These are phyloP conservation scores for Kryptolebias ocellatus DNA, from an alignment of 2,797 vertebrate genomes.

Conservation along the genomic window DNA sequence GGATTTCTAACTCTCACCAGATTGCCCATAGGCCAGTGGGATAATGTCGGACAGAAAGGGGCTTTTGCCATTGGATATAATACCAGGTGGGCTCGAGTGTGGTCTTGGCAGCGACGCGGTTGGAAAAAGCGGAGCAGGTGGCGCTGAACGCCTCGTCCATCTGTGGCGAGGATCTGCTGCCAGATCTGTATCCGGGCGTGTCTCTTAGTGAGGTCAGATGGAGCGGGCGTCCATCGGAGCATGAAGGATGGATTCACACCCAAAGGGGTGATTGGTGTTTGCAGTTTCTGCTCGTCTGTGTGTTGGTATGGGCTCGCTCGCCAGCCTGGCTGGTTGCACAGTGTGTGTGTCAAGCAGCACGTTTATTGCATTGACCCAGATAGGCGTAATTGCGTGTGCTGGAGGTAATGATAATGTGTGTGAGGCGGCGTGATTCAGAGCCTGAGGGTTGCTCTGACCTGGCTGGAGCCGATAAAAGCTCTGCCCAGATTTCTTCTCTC, in stretches of 20 bases:
- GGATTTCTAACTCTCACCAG: constrained; percentile 16
- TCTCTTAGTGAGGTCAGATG: constrained; percentile 57
- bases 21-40: constrained; percentile 34
- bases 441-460: constrained; percentile 30
- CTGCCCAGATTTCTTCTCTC: constrained; percentile 30
- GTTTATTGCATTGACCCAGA: constrained; percentile 64
- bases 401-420: constrained; percentile 17
- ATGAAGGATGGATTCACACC: constrained; percentile 71
- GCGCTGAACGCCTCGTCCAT: constrained; percentile 71
- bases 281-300: neutral
- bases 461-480: constrained; percentile 31
- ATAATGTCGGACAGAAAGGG: constrained; percentile 5
- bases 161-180: constrained; percentile 64
- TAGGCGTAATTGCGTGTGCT: constrained; percentile 32
- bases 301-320: constrained; percentile 20
- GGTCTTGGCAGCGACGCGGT: constrained; percentile 54
- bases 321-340: constrained; percentile 15
- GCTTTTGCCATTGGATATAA: constrained; percentile 47
- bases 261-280: constrained; percentile 31
- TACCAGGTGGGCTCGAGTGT: constrained; percentile 55
- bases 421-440: constrained; percentile 21
- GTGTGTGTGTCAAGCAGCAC: constrained; percentile 34
- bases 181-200: constrained; percentile 60
- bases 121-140: constrained; percentile 76
- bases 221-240: constrained; percentile 68